Conservation (phyloP, 2,113 vertebrate genomes). For the Periophthalmus modestus region DNA sequence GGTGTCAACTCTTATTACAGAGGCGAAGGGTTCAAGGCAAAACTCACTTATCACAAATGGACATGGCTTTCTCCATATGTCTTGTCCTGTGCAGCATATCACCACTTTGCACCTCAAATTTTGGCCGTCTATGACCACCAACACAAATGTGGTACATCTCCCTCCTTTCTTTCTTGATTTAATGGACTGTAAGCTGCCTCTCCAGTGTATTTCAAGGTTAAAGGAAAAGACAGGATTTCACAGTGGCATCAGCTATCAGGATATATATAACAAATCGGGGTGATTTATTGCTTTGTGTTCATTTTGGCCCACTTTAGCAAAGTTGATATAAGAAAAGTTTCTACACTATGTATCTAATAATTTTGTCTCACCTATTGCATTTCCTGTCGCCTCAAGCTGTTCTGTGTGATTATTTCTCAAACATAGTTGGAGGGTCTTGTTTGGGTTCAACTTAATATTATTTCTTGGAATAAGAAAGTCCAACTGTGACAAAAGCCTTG, state of each 20-base stretch:
- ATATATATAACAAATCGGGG: constrained; percentile 54
- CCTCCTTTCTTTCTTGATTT: constrained; percentile 49
- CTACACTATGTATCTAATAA: constrained; percentile 35
- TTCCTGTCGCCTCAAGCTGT: constrained; percentile 32
- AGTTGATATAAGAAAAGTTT: constrained; percentile 57
- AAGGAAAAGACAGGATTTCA: constrained; percentile 46
- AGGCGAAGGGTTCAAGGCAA: constrained; percentile 48
- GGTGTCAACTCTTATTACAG: constrained; percentile 85
- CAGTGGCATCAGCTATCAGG: constrained; percentile 45
- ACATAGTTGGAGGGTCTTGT: constrained; percentile 34
- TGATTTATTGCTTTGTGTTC: constrained; percentile 59
- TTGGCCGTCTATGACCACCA: constrained; percentile 56
- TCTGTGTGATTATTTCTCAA: constrained; percentile 14
- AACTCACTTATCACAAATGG: constrained; percentile 79
- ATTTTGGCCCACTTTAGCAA: constrained; percentile 55
- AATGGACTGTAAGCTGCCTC: constrained; percentile 61
- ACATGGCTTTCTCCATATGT: constrained; percentile 72
- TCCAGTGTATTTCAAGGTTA: constrained; percentile 53
- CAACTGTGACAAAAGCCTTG: neutral
- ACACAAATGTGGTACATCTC: constrained; percentile 65
- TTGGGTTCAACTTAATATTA: constrained; percentile 10
- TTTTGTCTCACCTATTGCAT: constrained; percentile 41
- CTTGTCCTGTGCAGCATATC: constrained; percentile 42
- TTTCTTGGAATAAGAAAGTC: neutral
- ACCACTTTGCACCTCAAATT: constrained; percentile 51